Evolutionary conservation across 1,140 invertebrate genomes (phyloP).

Genomic region (Laodelphax striatellus): DNA sequence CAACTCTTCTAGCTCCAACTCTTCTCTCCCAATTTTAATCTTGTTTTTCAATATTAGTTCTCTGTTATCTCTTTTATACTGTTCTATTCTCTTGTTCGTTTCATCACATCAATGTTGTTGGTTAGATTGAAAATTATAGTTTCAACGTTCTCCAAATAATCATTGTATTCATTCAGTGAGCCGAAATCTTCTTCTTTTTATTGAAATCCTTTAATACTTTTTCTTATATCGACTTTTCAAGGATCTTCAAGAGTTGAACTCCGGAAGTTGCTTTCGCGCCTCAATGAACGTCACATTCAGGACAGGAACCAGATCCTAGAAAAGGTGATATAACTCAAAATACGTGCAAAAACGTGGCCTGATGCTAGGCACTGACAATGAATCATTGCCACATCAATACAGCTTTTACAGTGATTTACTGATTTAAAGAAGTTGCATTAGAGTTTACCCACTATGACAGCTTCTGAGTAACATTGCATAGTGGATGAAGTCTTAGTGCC

Average conservation of each 20-base stretch:
- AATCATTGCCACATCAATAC: too few relatives aligned
- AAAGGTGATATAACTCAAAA: too few relatives aligned
- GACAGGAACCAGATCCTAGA: conserved; percentile 80
- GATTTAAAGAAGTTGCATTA: too few relatives aligned
- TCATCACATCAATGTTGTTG: conserved; percentile 80
- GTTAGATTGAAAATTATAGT: conserved; percentile 82
- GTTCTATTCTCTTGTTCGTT: conserved; percentile 81
- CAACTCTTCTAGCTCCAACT: conserved; percentile 76
- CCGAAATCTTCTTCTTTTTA: conserved; percentile 82
- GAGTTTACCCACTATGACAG: too few relatives aligned
- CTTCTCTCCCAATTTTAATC: conserved; percentile 40
- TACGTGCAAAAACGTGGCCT: too few relatives aligned
- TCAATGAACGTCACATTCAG: conserved; percentile 78
- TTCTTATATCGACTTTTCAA: conserved; percentile 94
- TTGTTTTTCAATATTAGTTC: conserved; percentile 84
- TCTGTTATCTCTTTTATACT: conserved; percentile 88
- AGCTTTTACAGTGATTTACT: too few relatives aligned
- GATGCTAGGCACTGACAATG: too few relatives aligned
- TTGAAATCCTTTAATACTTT: conserved; percentile 81
- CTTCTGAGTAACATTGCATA: too few relatives aligned
- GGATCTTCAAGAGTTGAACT: conserved; percentile 90
- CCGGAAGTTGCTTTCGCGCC: conserved; percentile 86
- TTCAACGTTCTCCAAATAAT: conserved; percentile 89
- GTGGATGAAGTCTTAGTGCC: too few relatives aligned
- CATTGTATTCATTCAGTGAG: conserved; percentile 72